Conservation (phyloP, 1,140 invertebrate species). For the Hylaeus anthracinus region DNA sequence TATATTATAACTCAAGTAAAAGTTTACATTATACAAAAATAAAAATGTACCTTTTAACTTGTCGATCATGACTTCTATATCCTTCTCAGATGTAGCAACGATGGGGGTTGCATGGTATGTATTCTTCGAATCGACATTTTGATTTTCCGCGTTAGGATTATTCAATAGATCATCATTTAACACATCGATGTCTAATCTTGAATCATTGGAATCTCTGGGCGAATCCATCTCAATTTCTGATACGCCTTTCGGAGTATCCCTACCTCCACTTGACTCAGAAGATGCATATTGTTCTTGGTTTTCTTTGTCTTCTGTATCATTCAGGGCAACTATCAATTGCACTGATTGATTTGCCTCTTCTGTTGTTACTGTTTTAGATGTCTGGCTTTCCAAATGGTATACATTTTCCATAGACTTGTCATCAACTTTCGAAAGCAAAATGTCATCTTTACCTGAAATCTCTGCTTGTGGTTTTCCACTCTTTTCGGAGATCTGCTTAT, state of each 20-base stretch:
- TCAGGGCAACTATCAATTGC: neutral
- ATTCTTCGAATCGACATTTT: conserved; percentile 55
- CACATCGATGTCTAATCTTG: conserved; percentile 68
- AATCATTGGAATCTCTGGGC: conserved; percentile 71
- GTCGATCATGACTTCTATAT: conserved; percentile 77
- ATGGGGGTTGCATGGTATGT: conserved; percentile 66
- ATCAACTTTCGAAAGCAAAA: conserved; percentile 1
- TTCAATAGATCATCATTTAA: conserved; percentile 70
- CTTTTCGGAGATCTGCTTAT: conserved; percentile 13
- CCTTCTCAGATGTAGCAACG: conserved; percentile 73
- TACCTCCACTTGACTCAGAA: conserved; percentile 72
- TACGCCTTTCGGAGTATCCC: conserved; percentile 71
- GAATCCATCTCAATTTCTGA: conserved; percentile 77
- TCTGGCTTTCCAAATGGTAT: neutral
- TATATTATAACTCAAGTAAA: conserved; percentile 13
- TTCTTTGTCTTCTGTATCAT: conserved; percentile 31
- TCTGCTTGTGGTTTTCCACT: conserved; percentile 10
- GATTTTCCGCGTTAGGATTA: conserved; percentile 38
- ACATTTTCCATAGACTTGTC: conserved; percentile 11
- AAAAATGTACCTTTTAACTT: conserved; percentile 76
- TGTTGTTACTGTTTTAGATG: neutral
- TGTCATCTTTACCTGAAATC: conserved; percentile 26
- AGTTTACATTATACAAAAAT: conserved; percentile 6
- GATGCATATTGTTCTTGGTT: conserved; percentile 50
- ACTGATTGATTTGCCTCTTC: neutral